A percentile compares a stretch with the other conserved stretches of the same genome.
phyloP scores from a whole-genome alignment of 2,888 invertebrate genomes.

The Labia minor region DNA sequence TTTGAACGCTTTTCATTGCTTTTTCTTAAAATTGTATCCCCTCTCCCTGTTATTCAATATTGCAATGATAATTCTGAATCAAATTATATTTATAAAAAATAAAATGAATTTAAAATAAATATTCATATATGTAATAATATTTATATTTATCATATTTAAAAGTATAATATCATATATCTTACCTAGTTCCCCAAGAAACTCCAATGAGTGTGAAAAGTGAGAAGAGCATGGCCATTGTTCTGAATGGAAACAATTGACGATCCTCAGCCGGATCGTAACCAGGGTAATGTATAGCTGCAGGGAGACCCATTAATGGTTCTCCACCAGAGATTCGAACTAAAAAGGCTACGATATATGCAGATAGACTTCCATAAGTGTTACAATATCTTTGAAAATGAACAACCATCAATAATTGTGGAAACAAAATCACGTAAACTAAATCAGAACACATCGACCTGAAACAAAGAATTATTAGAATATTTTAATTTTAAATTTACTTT shows the following conservation, averaged over 20 bases:
- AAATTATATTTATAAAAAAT: too few species aligned
- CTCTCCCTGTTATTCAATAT: too few species aligned
- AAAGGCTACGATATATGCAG: slow-evolving; percentile 76
- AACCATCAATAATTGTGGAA: slow-evolving; percentile 95
- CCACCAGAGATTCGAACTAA: slow-evolving; percentile 76
- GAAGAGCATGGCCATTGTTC: slow-evolving; percentile 86
- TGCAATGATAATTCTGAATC: too few species aligned
- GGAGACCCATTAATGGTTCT: slow-evolving; percentile 71
- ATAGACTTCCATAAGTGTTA: slow-evolving; percentile 94
- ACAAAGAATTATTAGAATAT: slow-evolving; percentile 13
- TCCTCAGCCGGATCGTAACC: slow-evolving; percentile 57
- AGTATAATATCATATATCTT: too few species aligned
- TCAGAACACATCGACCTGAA: slow-evolving; percentile 94
- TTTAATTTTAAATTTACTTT: not conserved
- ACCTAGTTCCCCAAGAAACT: slow-evolving; percentile 74
- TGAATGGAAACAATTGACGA: slow-evolving; percentile 85
- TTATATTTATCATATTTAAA: too few species aligned
- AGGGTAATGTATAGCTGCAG: slow-evolving; percentile 76
- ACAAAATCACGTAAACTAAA: slow-evolving; percentile 95
- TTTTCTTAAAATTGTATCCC: too few species aligned
- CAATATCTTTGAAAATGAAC: slow-evolving; percentile 89
- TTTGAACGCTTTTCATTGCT: too few species aligned
- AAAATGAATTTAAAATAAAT: too few species aligned
- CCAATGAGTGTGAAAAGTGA: slow-evolving; percentile 69
- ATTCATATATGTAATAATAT: too few species aligned